Evolutionary conservation across 2,113 vertebrate genomes (phyloP).

Genomic region (Rousettus leschenaultii): DNA sequence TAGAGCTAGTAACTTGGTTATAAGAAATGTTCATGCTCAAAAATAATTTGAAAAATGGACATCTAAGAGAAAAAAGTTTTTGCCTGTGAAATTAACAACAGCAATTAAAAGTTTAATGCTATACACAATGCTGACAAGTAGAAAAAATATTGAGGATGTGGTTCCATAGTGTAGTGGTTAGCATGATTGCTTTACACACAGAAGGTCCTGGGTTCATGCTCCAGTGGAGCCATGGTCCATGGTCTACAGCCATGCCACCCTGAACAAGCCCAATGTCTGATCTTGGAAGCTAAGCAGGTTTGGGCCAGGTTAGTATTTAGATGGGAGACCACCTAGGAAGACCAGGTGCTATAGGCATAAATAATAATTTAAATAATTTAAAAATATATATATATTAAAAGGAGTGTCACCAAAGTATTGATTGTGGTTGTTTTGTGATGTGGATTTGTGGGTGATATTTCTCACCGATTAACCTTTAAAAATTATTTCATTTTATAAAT

Average conservation of each 20-base stretch:
- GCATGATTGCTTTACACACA: no score
- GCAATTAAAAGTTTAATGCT: not conserved
- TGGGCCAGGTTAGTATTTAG: no score
- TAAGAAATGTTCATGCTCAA: not conserved
- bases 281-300: no score
- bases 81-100: constrained; percentile 8
- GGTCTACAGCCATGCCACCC: no score
- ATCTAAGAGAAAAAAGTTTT: not conserved
- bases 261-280: no score
- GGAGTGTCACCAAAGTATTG: not conserved
- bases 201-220: no score
- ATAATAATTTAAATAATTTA: no score
- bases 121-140: not conserved
- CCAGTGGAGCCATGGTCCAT: no score
- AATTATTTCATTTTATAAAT: not conserved
- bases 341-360: no score
- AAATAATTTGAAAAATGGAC: not conserved
- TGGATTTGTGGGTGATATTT: not conserved
- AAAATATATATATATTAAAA: not conserved
- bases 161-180: no score
- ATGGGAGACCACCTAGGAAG: no score
- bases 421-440: not conserved
- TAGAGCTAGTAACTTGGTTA: not conserved
- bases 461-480: not conserved
- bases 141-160: not conserved